phyloP scores from a whole-genome alignment of 2,797 vertebrate genomes.

The Lacerta bilineata region DNA sequence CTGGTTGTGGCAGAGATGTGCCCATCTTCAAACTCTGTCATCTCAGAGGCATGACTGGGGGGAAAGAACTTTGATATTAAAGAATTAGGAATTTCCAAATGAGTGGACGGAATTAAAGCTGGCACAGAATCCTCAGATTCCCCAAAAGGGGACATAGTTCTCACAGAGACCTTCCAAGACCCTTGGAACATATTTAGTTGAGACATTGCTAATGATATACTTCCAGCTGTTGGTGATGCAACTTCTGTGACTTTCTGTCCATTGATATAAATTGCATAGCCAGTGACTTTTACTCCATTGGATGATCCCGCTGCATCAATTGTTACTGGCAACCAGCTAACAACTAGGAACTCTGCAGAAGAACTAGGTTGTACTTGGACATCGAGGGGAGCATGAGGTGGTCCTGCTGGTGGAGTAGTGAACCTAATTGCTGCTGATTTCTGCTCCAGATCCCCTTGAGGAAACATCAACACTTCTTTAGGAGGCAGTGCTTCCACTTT shows the following conservation, averaged over 20 bases:
- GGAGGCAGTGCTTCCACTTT: constrained; percentile 85
- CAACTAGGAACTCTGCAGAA: constrained; percentile 84
- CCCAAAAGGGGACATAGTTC: constrained; percentile 88
- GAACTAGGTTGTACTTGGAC: constrained; percentile 89
- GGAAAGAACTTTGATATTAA: constrained; percentile 74
- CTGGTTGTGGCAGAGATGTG: constrained; percentile 71
- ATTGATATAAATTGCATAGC: constrained; percentile 90
- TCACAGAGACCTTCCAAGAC: constrained; percentile 87
- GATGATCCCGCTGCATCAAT: constrained; percentile 92
- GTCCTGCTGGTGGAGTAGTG: constrained; percentile 82
- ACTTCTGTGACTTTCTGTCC: constrained; percentile 90
- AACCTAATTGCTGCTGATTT: constrained; percentile 82
- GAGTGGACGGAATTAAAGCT: constrained; percentile 85
- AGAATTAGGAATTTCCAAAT: constrained; percentile 55
- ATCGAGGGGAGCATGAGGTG: constrained; percentile 91
- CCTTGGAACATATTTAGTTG: constrained; percentile 84
- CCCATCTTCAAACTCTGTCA: constrained; percentile 77
- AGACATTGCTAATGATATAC: constrained; percentile 86
- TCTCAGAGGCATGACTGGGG: constrained; percentile 64
- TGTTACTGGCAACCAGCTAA: constrained; percentile 94
- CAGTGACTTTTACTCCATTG: constrained; percentile 91
- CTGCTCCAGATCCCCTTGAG: constrained; percentile 79
- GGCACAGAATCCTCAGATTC: constrained; percentile 90
- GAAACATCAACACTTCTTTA: constrained; percentile 81
- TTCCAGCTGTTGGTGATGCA: constrained; percentile 90